A percentile compares a stretch with the other conserved stretches of the same genome.
Evolutionary conservation across 1,140 invertebrate species (phyloP).

Genomic region (Brachionus calyciflorus): DNA sequence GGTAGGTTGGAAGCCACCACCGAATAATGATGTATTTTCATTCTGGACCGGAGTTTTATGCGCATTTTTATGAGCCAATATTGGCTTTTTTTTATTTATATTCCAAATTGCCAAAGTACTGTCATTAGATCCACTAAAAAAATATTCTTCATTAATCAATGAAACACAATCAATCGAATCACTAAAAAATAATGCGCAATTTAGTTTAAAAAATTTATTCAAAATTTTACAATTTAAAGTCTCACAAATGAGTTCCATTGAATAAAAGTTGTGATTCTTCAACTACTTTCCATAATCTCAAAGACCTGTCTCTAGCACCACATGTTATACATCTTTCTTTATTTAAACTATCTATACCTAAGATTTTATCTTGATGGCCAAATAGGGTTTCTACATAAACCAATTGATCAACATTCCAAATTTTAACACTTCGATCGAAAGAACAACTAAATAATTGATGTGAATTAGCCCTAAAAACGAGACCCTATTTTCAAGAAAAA

Average conservation of each 20-base stretch:
- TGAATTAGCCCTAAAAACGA: conserved; percentile 80
- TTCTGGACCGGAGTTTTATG: conserved; percentile 66
- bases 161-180: conserved; percentile 81
- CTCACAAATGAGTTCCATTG: conserved; percentile 58
- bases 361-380: conserved; percentile 81
- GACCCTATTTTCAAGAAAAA: conserved; percentile 67
- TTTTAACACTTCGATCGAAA: conserved; percentile 76
- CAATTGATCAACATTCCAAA: conserved; percentile 93
- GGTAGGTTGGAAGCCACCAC: conserved; percentile 80
- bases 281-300: conserved; percentile 89
- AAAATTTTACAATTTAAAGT: neutral
- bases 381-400: conserved; percentile 90
- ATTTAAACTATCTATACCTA: conserved; percentile 75
- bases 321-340: conserved; percentile 81
- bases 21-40: conserved; percentile 81
- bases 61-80: conserved; percentile 37
- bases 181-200: conserved; percentile 49
- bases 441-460: conserved; percentile 80
- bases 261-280: conserved; percentile 94
- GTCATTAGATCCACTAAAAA: conserved; percentile 68
- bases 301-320: conserved; percentile 78
- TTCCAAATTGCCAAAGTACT: conserved; percentile 34
- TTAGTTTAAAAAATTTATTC: neutral
- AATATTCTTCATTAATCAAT: conserved; percentile 84
- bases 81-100: conserved; percentile 45